These are phyloP conservation scores for Chelonus formosanus DNA, from an alignment of 2,888 invertebrate genomes.

Conservation along the genomic window DNA sequence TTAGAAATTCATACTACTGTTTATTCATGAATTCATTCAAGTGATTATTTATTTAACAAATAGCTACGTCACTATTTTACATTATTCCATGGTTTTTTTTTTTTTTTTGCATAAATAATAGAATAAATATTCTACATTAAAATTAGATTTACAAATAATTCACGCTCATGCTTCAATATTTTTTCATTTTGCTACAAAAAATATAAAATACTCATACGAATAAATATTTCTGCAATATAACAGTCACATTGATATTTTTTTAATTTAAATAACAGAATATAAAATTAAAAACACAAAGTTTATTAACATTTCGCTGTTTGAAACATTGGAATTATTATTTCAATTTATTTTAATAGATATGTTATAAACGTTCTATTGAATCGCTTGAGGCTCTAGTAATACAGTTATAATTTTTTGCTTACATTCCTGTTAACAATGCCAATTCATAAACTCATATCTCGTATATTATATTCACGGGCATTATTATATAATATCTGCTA, in stretches of 20 bases:
- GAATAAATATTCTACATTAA: too few relatives aligned
- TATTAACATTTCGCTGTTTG: not conserved
- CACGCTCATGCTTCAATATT: too few relatives aligned
- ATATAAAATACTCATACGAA: too few relatives aligned
- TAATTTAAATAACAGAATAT: not conserved
- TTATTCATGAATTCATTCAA: too few relatives aligned
- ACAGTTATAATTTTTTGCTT: conserved; percentile 45
- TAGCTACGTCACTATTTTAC: too few relatives aligned
- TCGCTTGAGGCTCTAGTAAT: conserved; percentile 36
- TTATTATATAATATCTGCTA: not conserved
- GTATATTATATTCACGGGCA: not conserved
- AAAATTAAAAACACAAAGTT: not conserved
- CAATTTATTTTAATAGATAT: conserved; percentile 8
- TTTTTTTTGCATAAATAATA: too few relatives aligned
- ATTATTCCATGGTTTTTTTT: too few relatives aligned
- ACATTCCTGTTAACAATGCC: conserved; percentile 38
- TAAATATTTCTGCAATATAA: too few relatives aligned
- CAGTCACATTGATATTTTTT: not conserved
- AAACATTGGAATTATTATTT: conserved; percentile 1
- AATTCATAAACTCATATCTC: conserved; percentile 14
- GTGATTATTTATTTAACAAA: too few relatives aligned
- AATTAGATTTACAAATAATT: too few relatives aligned
- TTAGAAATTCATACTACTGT: too few relatives aligned
- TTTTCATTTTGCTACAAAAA: too few relatives aligned
- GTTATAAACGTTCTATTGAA: not conserved